Base-by-base conservation (phyloP, 2,888 invertebrate species). In the Rhagophthalmus giganteus region DNA sequence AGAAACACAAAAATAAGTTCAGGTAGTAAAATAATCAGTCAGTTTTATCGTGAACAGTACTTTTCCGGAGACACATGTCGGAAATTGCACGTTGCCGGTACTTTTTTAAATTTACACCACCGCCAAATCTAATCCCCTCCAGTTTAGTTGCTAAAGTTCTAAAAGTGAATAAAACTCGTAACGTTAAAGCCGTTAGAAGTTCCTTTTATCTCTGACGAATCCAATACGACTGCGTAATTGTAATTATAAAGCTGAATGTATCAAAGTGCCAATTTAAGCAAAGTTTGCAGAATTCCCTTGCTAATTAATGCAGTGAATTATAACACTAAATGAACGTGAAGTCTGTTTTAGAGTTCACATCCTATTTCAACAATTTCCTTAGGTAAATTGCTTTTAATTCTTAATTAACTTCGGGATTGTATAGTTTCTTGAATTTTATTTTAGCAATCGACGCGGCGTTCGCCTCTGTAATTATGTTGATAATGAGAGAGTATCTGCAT, bases 271-370 rank as follows among this genome's bases (percentile, higher is more conserved):
- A 59, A 61, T 59, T 59, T 56, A 48, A 47, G 54, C 47, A 46
- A 55, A 59, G 51, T 62, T 59, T 55, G 48, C 49, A 55, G 55
- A 59, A 59, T 62, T 58, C 56, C 51, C 57, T 57, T 58, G 58
- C 59, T 59, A 62, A 61, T 62, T 62, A 61, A 59, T 57, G 55
- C 53, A 58, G 60, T 63, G 59, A 61, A 60, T 63, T 63, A 60
- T 60, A 60, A 60, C 57, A 57, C 57, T 47, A 53, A 57, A 56
- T 57, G 61, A 55, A 58, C 35, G 44, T 38, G 25, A 27, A 42
- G 32, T 40, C 49, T 35, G 38, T 44, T 49, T 39, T 37, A 38
- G 44, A 47, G 51, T 56, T 51, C 46, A 32, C 46, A 52, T 51
- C 51, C 56, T 50, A 52, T 60, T 59, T 52, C 60, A 58, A 58